These are phyloP conservation scores for Chloroceryle aenea DNA, from an alignment of 2,113 vertebrate genomes.

Conservation along the genomic window DNA sequence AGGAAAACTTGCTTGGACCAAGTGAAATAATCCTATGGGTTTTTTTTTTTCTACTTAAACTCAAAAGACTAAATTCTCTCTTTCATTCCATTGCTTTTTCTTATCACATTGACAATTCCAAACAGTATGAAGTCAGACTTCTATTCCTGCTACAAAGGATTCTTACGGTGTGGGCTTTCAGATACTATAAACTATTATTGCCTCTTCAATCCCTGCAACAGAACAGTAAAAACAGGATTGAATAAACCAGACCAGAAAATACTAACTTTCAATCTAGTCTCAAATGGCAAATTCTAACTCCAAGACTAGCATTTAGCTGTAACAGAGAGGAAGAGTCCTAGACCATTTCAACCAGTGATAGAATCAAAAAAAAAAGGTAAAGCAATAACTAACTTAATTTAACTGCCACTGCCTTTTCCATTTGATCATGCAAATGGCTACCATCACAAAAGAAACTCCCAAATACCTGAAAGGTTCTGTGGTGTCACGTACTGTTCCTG, in stretches of 20 bases:
- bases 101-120: background rate
- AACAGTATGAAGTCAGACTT: background rate
- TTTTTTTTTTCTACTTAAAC: background rate
- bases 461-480: background rate
- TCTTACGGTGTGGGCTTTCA: background rate
- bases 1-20: background rate
- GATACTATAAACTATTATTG: background rate
- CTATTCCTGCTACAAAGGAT: background rate
- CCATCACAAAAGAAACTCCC: background rate
- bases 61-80: background rate
- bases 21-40: background rate
- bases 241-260: background rate
- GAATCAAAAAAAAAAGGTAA: background rate
- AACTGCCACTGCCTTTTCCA: background rate
- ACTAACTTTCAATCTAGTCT: background rate
- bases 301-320: background rate
- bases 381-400: background rate
- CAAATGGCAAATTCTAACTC: background rate
- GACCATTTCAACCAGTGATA: background rate
- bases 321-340: background rate
- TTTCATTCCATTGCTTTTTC: background rate
- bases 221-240: background rate
- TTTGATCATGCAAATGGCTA: background rate
- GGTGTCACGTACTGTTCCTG: background rate
- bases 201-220: background rate